phyloP scores from a whole-genome alignment of 2,113 vertebrate genomes.

The Labeo rohita region DNA sequence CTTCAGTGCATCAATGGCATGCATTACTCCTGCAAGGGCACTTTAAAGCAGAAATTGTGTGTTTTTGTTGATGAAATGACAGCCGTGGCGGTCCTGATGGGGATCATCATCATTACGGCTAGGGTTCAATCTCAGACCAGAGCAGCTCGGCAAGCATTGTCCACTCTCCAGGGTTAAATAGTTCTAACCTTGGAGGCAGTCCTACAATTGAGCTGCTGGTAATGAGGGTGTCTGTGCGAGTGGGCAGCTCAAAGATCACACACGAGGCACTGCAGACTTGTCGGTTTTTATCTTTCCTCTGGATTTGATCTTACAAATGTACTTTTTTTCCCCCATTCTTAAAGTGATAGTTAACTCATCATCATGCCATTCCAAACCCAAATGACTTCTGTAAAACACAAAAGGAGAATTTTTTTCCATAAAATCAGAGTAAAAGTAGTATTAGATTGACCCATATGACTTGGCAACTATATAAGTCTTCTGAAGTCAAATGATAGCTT shows the following conservation, averaged over 20 bases:
- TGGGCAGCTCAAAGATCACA: conserved; percentile 3
- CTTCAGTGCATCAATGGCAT: conserved; percentile 38
- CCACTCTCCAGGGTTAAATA: conserved; percentile 11
- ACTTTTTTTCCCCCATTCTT: neutral
- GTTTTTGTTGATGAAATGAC: conserved; percentile 42
- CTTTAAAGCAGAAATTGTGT: conserved; percentile 9
- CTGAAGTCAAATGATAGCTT: neutral
- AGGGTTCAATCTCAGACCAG: conserved; percentile 28
- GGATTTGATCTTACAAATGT: neutral
- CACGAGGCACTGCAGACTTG: neutral
- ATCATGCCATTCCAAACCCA: neutral
- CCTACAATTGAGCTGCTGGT: neutral
- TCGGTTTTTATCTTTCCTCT: neutral
- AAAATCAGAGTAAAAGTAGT: neutral
- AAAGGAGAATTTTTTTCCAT: neutral
- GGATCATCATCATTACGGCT: conserved; percentile 23
- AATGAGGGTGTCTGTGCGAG: neutral
- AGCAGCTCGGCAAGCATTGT: neutral
- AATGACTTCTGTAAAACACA: neutral
- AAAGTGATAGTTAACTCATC: neutral
- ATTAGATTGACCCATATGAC: neutral
- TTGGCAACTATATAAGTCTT: neutral
- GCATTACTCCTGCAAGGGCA: neutral
- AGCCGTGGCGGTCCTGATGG: conserved; percentile 16
- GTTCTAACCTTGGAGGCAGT: neutral